Conservation (phyloP, 1,140 invertebrate genomes). For the Lepidurus arcticus region DNA sequence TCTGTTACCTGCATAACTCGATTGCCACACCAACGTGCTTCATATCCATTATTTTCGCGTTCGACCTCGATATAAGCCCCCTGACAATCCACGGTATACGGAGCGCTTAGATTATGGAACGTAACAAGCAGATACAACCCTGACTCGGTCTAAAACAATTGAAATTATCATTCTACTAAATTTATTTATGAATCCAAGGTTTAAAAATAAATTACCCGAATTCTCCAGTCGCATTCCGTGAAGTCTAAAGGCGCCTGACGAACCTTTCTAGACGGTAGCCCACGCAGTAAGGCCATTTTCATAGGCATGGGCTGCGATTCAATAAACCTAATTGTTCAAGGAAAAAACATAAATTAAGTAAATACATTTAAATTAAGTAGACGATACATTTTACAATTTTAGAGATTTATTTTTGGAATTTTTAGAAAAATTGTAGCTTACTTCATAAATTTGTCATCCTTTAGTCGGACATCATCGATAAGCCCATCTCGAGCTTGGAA, state of each 20-base stretch:
- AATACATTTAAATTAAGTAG: not conserved
- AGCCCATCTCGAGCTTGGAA: not conserved
- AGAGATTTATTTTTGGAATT: not conserved
- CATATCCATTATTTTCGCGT: conserved; percentile 41
- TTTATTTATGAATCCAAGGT: not conserved
- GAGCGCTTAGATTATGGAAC: conserved; percentile 41
- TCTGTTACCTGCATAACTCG: conserved; percentile 38
- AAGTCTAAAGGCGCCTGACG: conserved; percentile 23
- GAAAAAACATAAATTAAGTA: not conserved
- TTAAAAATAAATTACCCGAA: conserved; percentile 26
- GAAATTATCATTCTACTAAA: not conserved
- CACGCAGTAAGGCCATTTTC: conserved; percentile 26
- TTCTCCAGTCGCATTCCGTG: conserved; percentile 34
- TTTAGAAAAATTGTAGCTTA: not conserved
- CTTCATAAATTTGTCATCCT: conserved; percentile 6
- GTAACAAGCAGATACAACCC: conserved; percentile 41
- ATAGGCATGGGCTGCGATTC: conserved; percentile 31
- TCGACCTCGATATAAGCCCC: conserved; percentile 43
- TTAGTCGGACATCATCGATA: not conserved
- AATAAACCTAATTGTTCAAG: conserved; percentile 6
- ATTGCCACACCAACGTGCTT: conserved; percentile 42
- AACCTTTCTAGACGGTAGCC: conserved; percentile 19
- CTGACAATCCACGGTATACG: conserved; percentile 41
- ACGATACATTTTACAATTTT: not conserved
- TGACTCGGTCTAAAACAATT: conserved; percentile 39